These are phyloP conservation scores for Malurus elegans DNA, from an alignment of 2,113 vertebrate species.

Conservation along the genomic window DNA sequence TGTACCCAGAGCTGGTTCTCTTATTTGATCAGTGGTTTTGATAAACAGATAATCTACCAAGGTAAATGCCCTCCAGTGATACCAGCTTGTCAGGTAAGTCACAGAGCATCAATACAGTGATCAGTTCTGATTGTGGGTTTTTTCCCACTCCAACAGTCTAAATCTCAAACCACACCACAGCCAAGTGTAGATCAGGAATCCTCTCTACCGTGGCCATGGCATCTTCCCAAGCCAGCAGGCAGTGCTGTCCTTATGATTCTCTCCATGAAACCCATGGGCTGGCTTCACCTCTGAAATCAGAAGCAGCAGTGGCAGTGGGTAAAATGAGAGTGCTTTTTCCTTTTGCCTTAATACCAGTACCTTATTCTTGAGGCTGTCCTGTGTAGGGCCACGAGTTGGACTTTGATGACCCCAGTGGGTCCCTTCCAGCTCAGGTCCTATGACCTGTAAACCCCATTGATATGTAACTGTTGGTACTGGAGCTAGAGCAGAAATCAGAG, in stretches of 20 bases:
- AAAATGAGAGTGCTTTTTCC: neutral
- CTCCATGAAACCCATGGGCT: neutral
- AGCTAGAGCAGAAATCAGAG: neutral
- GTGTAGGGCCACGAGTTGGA: neutral
- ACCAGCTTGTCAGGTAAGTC: neutral
- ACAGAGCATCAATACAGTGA: neutral
- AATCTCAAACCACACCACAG: neutral
- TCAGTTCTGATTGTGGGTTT: neutral
- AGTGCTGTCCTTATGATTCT: neutral
- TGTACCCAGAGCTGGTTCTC: neutral
- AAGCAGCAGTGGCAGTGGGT: neutral
- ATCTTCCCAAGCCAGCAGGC: neutral
- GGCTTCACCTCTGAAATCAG: neutral
- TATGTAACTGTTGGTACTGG: neutral
- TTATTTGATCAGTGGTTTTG: neutral
- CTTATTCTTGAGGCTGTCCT: neutral
- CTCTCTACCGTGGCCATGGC: accelerated
- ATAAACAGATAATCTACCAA: neutral
- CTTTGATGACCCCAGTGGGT: neutral
- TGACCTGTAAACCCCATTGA: neutral
- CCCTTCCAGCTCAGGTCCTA: neutral
- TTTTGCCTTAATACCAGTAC: neutral
- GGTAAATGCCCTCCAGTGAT: neutral
- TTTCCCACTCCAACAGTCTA: neutral
- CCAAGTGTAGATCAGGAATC: neutral